These are phyloP conservation scores for Arnoldichthys spilopterus DNA, from an alignment of 2,797 vertebrate genomes.

Conservation along the genomic window DNA sequence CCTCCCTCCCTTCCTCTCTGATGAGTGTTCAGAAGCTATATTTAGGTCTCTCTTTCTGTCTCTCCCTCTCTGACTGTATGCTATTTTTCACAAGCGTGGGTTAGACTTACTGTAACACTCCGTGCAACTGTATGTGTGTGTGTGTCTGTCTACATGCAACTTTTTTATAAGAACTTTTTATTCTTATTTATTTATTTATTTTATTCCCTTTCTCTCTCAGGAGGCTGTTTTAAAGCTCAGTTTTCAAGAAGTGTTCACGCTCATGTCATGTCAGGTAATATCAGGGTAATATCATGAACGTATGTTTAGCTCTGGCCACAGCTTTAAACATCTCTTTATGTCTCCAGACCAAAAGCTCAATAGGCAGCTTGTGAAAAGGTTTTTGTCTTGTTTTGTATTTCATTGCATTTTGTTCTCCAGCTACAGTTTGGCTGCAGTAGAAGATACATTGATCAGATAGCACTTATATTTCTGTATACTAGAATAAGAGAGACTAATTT, in stretches of 20 bases:
- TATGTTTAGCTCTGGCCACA: background rate
- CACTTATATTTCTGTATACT: background rate
- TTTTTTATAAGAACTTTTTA: background rate
- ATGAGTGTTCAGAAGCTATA: constrained; percentile 51
- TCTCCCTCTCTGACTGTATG: constrained; percentile 43
- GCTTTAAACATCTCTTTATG: background rate
- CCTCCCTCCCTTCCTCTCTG: constrained; percentile 37
- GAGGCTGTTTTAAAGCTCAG: background rate
- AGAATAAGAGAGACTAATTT: background rate
- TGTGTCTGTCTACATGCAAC: constrained; percentile 38
- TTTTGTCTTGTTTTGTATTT: background rate
- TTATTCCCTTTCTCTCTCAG: constrained; percentile 27
- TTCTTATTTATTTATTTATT: constrained; percentile 26
- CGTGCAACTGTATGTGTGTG: background rate
- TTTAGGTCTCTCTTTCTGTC: constrained; percentile 41
- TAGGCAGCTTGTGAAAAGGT: background rate
- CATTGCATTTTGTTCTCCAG: background rate
- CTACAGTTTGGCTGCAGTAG: too few relatives aligned
- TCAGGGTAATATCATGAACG: background rate
- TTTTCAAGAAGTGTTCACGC: constrained; percentile 47
- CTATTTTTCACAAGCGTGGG: constrained; percentile 68
- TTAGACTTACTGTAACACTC: constrained; percentile 67
- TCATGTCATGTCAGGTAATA: background rate
- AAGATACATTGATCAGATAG: too few relatives aligned
- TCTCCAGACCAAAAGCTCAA: background rate